These are phyloP conservation scores for Oryzaephilus surinamensis DNA, from an alignment of 1,140 invertebrate genomes.

Conservation along the genomic window DNA sequence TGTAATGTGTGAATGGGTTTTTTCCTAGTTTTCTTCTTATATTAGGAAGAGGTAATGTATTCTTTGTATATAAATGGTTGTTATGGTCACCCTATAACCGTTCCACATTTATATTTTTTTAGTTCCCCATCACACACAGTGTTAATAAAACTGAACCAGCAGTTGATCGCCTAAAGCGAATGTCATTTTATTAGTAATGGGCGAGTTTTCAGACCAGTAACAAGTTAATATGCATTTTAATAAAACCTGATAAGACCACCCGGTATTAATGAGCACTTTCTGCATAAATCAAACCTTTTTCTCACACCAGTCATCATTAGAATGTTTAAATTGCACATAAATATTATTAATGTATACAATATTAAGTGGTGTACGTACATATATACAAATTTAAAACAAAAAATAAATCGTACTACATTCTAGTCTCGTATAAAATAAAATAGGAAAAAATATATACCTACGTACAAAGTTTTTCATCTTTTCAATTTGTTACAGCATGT, in stretches of 20 bases:
- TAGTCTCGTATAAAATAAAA: too few relatives aligned
- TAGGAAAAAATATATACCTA: conserved; percentile 3
- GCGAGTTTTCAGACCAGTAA: conserved; percentile 25
- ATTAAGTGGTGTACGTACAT: background rate
- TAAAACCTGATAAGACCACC: conserved; percentile 30
- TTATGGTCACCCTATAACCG: too few relatives aligned
- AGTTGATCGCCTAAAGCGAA: conserved; percentile 23
- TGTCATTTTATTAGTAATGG: conserved; percentile 35
- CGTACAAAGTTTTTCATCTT: conserved; percentile 9
- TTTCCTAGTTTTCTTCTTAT: too few relatives aligned
- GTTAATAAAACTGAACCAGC: conserved; percentile 7
- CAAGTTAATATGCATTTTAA: conserved; percentile 38
- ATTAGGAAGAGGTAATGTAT: too few relatives aligned
- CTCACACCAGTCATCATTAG: conserved; percentile 29
- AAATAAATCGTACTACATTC: too few relatives aligned
- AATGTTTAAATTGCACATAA: conserved; percentile 22
- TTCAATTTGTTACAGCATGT: conserved; percentile 67
- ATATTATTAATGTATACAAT: conserved; percentile 16
- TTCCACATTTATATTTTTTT: too few relatives aligned
- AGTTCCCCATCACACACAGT: too few relatives aligned
- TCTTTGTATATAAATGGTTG: too few relatives aligned
- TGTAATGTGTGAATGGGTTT: too few relatives aligned
- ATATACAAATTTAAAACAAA: too few relatives aligned
- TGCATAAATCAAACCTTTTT: conserved; percentile 32
- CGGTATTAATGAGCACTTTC: conserved; percentile 31